A percentile compares a stretch with the other conserved stretches of the same genome.
Conservation (phyloP, 2,797 vertebrate species). For the Scleropages formosus region DNA sequence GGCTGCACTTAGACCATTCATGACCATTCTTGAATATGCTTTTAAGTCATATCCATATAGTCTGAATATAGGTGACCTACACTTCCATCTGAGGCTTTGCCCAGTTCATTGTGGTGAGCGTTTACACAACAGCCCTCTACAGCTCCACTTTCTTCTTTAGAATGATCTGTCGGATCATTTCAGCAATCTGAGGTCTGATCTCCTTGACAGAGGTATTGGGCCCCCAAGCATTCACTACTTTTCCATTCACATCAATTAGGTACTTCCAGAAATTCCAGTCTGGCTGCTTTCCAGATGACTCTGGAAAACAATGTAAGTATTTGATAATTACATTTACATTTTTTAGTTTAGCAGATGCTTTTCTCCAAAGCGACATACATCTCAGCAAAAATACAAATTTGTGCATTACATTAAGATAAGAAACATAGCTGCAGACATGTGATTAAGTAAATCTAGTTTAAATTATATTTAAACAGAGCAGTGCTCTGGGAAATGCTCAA, state of each 20-base stretch:
- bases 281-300: constrained; percentile 82
- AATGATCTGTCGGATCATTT: constrained; percentile 88
- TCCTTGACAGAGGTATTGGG: constrained; percentile 81
- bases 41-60: background rate
- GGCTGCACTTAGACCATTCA: no score
- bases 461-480: no score
- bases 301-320: constrained; percentile 56
- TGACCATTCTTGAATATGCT: background rate
- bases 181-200: constrained; percentile 77
- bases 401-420: background rate
- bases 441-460: no score
- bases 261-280: constrained; percentile 99
- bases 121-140: constrained; percentile 52
- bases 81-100: background rate
- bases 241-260: constrained; percentile 82
- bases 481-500: no score
- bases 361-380: no score
- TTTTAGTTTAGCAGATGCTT: no score
- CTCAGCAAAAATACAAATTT: background rate
- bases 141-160: constrained; percentile 88
- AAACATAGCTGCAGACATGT: no score
- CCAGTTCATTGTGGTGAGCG: background rate
- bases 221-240: constrained; percentile 85
- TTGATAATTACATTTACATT: background rate
- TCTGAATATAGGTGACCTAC: no score